Evolutionary conservation across 2,113 vertebrate genomes (phyloP), one percentile per base, ranked within the genome.

Genomic region (Perca schrenkii): DNA sequence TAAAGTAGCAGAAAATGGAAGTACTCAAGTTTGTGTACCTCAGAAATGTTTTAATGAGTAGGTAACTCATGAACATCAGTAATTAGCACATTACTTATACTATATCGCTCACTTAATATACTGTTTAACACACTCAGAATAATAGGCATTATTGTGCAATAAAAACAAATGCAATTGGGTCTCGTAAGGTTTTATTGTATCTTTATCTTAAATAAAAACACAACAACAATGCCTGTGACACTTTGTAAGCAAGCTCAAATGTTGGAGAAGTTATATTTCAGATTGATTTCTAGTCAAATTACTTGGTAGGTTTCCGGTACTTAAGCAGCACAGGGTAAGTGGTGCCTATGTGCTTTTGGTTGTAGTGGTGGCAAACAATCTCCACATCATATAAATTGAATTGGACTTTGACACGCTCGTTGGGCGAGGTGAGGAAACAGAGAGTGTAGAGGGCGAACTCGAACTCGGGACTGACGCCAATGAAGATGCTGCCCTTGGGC

Each of bases 381-480:
- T 96, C 95, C 86, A 96, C 90, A 0, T 96, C 94, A 6, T 96
- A 96, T 36, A 91, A 85, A 82, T 91, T 95, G 89, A 96, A 96
- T 72, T 94, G 93, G 64, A 96, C 93, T 89, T 93, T 95, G 50
- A 96, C 94, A 0, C 94, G 93, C 80, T 95, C 95, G 4, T 94
- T 95, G 16, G 95, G 95, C 0, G 95, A 96, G 36, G 46, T 88
- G 77, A 96, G 95, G 90, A 96, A 96, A 86, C 94, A 95, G 83
- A 96, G 90, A 2, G 95, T 96, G 90, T 96, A 96, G 70, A 96
- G 92, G 46, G 96, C 94, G 0, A 96, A 94, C 90, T 96, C 95
- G 14, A 96, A 96, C 91, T 96, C 96, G 0, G 96, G 95, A 79
- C 95, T 96, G 92, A 96, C 95, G 0, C 95, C 95, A 4, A 96